Evolutionary conservation across 2,888 invertebrate species (phyloP).

Genomic region (Agrochola lychnidis): DNA sequence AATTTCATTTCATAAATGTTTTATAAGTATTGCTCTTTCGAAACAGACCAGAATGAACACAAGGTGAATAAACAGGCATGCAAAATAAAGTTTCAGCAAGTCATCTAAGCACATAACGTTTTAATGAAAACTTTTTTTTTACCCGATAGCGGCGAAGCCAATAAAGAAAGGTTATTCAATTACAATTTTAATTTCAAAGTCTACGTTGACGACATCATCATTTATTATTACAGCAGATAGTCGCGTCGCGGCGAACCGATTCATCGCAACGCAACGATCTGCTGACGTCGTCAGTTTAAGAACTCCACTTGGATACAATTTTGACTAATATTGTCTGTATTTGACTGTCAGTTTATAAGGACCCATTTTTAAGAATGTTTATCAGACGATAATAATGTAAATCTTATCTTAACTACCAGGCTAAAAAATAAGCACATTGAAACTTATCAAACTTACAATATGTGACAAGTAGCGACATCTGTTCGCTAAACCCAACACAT

Average conservation of each 20-base stretch:
- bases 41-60: not conserved
- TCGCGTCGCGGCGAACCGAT: no score
- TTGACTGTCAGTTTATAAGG: not conserved
- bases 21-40: not conserved
- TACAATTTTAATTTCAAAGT: constrained; percentile 5
- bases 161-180: no score
- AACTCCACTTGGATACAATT: not conserved
- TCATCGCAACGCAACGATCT: no score
- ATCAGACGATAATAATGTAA: not conserved
- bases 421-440: not conserved
- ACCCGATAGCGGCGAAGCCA: no score
- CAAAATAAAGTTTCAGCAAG: constrained; percentile 20
- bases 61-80: constrained; percentile 3
- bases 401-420: not conserved
- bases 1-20: not conserved
- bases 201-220: not conserved
- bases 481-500: not conserved
- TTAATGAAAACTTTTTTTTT: not conserved
- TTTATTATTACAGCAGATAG: not conserved
- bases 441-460: not conserved
- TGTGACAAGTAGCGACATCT: constrained; percentile 19
- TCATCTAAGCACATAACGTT: constrained; percentile 16
- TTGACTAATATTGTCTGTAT: no score
- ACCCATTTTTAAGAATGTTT: not conserved
- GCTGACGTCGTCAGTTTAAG: not conserved